Conservation (phyloP, 2,113 vertebrate genomes). For the Manacus vitellinus region DNA sequence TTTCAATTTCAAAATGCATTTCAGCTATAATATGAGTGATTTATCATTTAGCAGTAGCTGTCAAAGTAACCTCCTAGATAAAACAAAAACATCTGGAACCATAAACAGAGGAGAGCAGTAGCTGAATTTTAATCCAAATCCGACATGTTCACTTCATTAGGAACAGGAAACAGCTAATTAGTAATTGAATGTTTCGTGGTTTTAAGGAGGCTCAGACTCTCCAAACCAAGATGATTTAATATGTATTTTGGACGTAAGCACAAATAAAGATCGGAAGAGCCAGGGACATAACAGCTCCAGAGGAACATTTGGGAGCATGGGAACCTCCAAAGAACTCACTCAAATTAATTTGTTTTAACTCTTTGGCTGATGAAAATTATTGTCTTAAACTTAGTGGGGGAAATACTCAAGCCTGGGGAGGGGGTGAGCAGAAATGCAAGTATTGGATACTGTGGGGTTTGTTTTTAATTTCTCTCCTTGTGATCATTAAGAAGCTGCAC, state of each 20-base stretch:
- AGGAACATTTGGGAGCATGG: constrained; percentile 30
- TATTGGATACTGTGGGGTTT: neutral
- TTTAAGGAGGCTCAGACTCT: constrained; percentile 73
- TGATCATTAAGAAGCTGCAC: neutral
- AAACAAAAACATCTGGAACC: constrained; percentile 87
- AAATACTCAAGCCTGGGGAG: neutral
- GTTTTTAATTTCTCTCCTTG: neutral
- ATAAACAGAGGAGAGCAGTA: constrained; percentile 77
- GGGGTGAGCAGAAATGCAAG: neutral
- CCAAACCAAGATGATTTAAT: constrained; percentile 72
- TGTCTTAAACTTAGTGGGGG: neutral
- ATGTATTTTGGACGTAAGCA: constrained; percentile 72
- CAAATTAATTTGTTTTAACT: neutral
- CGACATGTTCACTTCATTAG: constrained; percentile 78
- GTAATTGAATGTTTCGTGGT: constrained; percentile 75
- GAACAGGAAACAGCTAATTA: constrained; percentile 83
- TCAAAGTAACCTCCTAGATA: constrained; percentile 83
- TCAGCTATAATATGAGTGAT: constrained; percentile 83
- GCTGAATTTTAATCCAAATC: constrained; percentile 83
- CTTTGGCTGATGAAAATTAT: neutral
- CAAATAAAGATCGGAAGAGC: constrained; percentile 63
- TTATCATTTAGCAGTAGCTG: constrained; percentile 85
- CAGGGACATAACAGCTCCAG: constrained; percentile 26
- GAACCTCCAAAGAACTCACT: neutral
- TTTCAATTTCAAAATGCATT: constrained; percentile 85